A percentile compares a stretch with the other conserved stretches of the same genome.
Evolutionary conservation across 2,888 invertebrate genomes (phyloP).

Genomic region (Yponomeuta evonymella): DNA sequence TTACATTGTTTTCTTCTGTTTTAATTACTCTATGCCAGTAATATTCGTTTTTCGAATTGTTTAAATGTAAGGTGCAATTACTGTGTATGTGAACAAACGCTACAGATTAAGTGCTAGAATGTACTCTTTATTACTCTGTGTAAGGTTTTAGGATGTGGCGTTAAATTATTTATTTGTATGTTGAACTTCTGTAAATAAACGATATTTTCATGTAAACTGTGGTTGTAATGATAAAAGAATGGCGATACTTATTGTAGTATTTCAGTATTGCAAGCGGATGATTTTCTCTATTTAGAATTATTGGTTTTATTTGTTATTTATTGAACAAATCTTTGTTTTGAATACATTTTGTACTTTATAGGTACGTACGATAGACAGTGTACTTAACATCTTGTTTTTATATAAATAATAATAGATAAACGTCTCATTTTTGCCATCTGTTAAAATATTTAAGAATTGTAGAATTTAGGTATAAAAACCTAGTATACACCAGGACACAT

Average conservation of each 20-base stretch:
- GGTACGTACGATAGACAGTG: conserved; percentile 1
- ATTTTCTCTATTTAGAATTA: conserved; percentile 3
- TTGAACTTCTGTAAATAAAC: conserved; percentile 71
- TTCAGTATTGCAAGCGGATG: conserved; percentile 14
- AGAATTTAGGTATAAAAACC: conserved; percentile 69
- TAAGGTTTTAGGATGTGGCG: conserved; percentile 62
- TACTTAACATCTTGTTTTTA: conserved; percentile 14
- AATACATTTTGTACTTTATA: conserved; percentile 12
- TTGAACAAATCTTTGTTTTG: conserved; percentile 11
- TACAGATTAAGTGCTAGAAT: conserved; percentile 48
- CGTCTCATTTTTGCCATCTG: conserved; percentile 41
- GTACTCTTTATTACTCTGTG: conserved; percentile 59
- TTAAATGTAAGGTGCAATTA: conserved; percentile 43
- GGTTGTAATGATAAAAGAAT: conserved; percentile 38
- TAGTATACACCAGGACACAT: conserved; percentile 72
- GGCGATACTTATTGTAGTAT: conserved; percentile 12
- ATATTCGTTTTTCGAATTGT: conserved; percentile 38
- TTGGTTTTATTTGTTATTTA: conserved; percentile 12
- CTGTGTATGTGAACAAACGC: conserved; percentile 57
- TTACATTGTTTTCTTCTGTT: conserved; percentile 47
- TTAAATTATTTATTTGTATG: conserved; percentile 76
- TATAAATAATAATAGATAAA: background rate
- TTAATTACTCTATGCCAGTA: conserved; percentile 67
- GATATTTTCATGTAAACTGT: conserved; percentile 65
- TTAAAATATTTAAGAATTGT: conserved; percentile 60